phyloP scores from a whole-genome alignment of 1,140 invertebrate genomes.

The Atta colombica region DNA sequence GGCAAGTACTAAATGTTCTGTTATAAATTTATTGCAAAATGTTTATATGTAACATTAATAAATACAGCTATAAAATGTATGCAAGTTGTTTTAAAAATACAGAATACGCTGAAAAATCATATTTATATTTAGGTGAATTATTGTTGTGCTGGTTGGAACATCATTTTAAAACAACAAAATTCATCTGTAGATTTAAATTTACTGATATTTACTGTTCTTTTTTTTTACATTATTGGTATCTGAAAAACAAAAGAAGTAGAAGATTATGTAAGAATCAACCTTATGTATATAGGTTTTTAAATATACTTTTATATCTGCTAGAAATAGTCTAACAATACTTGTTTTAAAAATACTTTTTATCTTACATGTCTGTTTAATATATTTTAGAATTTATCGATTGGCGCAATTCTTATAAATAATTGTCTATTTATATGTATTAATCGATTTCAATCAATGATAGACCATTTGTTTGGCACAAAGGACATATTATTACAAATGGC shows the following conservation, averaged over 20 bases:
- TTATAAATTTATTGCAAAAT: conserved; percentile 66
- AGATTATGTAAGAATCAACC: background rate
- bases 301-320: background rate
- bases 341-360: conserved; percentile 17
- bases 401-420: conserved; percentile 41
- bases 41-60: background rate
- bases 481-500: conserved; percentile 38
- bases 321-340: conserved; percentile 23
- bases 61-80: background rate
- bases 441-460: conserved; percentile 49
- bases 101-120: conserved; percentile 2
- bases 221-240: background rate
- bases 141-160: background rate
- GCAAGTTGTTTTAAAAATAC: conserved; percentile 13
- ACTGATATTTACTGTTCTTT: too few relatives aligned
- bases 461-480: conserved; percentile 60
- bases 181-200: background rate
- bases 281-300: conserved; percentile 4
- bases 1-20: conserved; percentile 57
- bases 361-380: conserved; percentile 14
- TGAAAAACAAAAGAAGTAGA: conserved; percentile 3
- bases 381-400: conserved; percentile 45
- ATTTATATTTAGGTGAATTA: conserved; percentile 12
- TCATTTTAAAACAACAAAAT: conserved; percentile 14
- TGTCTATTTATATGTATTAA: conserved; percentile 8